Evolutionary conservation across 2,888 invertebrate genomes (phyloP).

Genomic region (Cinara cedri): DNA sequence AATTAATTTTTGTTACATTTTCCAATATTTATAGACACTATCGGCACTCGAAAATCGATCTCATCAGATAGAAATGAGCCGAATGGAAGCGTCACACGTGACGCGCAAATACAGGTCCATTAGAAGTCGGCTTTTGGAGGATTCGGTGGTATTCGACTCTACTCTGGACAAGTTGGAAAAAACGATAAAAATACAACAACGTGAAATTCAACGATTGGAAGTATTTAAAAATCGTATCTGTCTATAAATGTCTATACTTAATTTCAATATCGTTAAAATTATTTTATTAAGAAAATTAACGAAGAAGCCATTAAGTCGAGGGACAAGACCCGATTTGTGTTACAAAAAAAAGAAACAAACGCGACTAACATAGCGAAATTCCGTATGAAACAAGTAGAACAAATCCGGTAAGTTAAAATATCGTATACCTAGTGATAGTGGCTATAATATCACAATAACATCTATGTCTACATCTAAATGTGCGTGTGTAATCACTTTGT

Average conservation of each 20-base stretch:
- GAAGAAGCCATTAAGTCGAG: slow-evolving; percentile 77
- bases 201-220: slow-evolving; percentile 78
- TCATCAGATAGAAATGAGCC: slow-evolving; percentile 79
- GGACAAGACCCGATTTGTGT: slow-evolving; percentile 72
- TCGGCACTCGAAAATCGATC: slow-evolving; percentile 80
- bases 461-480: too few relatives aligned
- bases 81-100: slow-evolving; percentile 80
- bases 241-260: not conserved
- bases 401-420: slow-evolving; percentile 62
- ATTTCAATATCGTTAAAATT: not conserved
- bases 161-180: slow-evolving; percentile 74
- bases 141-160: slow-evolving; percentile 76
- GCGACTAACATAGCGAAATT: slow-evolving; percentile 73
- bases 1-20: slow-evolving; percentile 8
- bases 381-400: slow-evolving; percentile 66
- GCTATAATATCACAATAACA: too few relatives aligned
- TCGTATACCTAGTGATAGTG: too few relatives aligned
- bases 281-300: slow-evolving; percentile 68
- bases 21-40: slow-evolving; percentile 62
- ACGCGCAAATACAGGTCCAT: slow-evolving; percentile 78
- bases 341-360: slow-evolving; percentile 74
- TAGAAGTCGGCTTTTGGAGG: slow-evolving; percentile 70
- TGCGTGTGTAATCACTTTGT: too few relatives aligned
- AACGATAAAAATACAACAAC: slow-evolving; percentile 71
- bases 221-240: too few relatives aligned